Evolutionary conservation across 1,140 invertebrate species (phyloP), one percentile per base, ranked within the genome.

Genomic region (Dufourea novaeangliae): DNA sequence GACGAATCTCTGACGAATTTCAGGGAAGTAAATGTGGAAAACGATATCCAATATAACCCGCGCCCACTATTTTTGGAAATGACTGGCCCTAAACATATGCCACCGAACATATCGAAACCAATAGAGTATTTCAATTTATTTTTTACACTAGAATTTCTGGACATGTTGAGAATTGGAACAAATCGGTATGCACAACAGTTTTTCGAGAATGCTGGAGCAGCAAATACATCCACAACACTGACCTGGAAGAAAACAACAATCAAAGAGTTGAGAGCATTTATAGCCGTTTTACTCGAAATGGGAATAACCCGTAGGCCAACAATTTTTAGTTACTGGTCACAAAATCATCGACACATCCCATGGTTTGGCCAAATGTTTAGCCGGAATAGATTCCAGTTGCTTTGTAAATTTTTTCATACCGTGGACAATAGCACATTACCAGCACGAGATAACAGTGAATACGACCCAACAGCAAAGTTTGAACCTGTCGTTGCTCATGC

Each of bases 281-380:
- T 71, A 14, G 57, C 56, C 1, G 56, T 52, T 50, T 41, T 86
- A 22, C 59, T 87, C 11, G 80, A 81, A 81, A 87, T 87, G 82
- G 79, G 86, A n/a, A 79, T 87, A 11, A 85, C 80, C 17, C 70
- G 79, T 62, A 78, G 77, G 37, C 59, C 79, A 34, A 86, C 78
- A 66, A 68, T 85, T 76, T 82, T 76, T 72, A 82, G 78, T 69
- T 86, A 88, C 57, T 88, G 84, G 79, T 74, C 46, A 64, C 57
- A 52, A 82, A 83, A 73, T 56, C 80, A 80, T 70, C 67, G 80
- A 76, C 39, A 72, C 46, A 87, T 88, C 34, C 86, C 86, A 75
- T 87, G 87, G 87, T 88, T 88, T 83, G 52, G 67, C 17, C 70
- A 82, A 82, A 88, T 88, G 86, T 88, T 87, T 74, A 37, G 78